phyloP scores from a whole-genome alignment of 1,140 invertebrate species.

The Rhysida immarginata region DNA sequence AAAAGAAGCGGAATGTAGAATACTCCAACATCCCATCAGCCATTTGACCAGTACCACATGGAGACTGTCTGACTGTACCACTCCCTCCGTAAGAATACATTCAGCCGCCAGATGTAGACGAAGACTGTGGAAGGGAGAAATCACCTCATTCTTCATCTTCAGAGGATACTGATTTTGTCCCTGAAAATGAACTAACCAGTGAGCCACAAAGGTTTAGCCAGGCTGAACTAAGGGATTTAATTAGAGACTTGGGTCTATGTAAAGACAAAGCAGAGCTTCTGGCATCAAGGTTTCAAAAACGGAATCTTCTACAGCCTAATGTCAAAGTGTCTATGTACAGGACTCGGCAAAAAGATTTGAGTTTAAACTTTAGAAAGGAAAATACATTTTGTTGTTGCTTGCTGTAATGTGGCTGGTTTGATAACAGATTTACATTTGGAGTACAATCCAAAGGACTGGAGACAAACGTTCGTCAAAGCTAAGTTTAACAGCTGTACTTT shows the following conservation, averaged over 20 bases:
- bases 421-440: background rate
- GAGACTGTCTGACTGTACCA: background rate
- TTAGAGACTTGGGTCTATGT: conserved; percentile 11
- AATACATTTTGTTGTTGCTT: background rate
- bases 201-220: conserved; percentile 11
- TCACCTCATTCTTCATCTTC: background rate
- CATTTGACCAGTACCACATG: conserved; percentile 6
- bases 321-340: conserved; percentile 7
- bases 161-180: background rate
- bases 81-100: background rate
- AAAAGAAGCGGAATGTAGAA: conserved; percentile 7
- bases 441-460: conserved; percentile 14
- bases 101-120: background rate
- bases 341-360: conserved; percentile 6
- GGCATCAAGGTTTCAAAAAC: conserved; percentile 11
- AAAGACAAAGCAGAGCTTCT: conserved; percentile 14
- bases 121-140: background rate
- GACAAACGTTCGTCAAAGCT: conserved; percentile 17
- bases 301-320: conserved; percentile 11
- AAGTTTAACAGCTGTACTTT: conserved; percentile 16
- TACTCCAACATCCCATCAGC: conserved; percentile 12
- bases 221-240: conserved; percentile 12
- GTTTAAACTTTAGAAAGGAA: background rate
- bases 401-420: conserved; percentile 1
- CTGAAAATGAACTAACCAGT: conserved; percentile 1